Conservation (phyloP, 2,113 vertebrate genomes). For the Halcyon malimbica region DNA sequence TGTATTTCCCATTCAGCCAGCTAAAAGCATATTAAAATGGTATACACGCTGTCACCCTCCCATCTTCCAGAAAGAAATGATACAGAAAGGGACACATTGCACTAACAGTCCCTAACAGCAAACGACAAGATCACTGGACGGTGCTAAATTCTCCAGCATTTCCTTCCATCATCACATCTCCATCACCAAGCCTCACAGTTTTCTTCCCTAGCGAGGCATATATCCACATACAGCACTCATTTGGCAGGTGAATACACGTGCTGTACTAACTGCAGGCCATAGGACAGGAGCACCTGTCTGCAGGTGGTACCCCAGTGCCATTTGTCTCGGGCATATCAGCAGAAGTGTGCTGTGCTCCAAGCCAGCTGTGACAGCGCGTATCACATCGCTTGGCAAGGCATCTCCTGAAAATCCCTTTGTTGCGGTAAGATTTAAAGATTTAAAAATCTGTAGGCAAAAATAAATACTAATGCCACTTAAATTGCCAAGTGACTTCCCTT, state of each 20-base stretch:
- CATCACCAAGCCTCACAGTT: neutral
- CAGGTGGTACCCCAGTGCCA: neutral
- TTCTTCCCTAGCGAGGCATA: neutral
- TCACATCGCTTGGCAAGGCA: neutral
- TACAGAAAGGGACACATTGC: neutral
- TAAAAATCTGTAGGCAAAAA: neutral
- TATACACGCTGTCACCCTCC: neutral
- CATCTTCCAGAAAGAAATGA: neutral
- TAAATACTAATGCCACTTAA: neutral
- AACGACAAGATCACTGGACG: neutral
- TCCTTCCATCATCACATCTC: neutral
- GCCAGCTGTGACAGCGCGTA: neutral
- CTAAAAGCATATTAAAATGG: neutral
- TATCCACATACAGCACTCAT: fast-evolving
- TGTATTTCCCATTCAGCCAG: neutral
- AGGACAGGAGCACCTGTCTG: neutral
- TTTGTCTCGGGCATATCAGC: neutral
- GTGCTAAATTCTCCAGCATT: neutral
- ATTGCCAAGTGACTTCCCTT: neutral
- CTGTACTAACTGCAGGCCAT: neutral
- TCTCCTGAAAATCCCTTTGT: neutral
- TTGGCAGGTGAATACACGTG: fast-evolving
- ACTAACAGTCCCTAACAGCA: neutral
- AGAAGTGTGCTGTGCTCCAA: neutral
- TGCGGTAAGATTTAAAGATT: too few species aligned